Percentiles rank a stretch among this genome's conserved stretches.
Conservation (phyloP, 2,797 vertebrate species). For the Parotocinclus haroldoi region DNA sequence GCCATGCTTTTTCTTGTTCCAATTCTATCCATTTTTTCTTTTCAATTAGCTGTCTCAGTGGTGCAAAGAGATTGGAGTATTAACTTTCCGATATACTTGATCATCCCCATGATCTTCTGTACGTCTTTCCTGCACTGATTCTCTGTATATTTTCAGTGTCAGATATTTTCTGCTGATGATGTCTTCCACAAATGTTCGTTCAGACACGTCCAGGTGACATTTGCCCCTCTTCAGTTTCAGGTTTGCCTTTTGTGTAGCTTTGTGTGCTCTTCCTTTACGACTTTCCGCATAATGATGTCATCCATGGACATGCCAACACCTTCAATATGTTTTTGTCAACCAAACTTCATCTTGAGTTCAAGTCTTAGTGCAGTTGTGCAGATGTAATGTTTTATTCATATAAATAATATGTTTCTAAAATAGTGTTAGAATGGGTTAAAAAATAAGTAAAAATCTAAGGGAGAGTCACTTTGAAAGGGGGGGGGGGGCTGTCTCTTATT, state of each 20-base stretch:
- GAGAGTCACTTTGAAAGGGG: too few species aligned
- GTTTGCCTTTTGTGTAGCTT: conserved; percentile 10
- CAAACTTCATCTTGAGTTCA: too few species aligned
- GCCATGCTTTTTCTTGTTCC: conserved; percentile 20
- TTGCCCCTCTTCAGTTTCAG: conserved; percentile 26
- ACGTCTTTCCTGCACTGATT: conserved; percentile 8
- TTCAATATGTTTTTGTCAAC: conserved; percentile 17
- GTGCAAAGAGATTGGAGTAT: conserved; percentile 23
- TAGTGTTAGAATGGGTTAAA: too few species aligned
- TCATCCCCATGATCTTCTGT: conserved; percentile 20
- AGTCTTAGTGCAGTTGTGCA: too few species aligned
- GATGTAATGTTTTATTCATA: too few species aligned
- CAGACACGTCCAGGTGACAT: conserved; percentile 15
- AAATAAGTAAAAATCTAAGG: too few species aligned
- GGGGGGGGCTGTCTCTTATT: too few species aligned
- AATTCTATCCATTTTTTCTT: conserved; percentile 25
- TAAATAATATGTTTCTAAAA: too few species aligned
- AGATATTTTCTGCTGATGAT: conserved; percentile 24
- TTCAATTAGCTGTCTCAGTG: conserved; percentile 15
- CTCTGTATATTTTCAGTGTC: conserved; percentile 21
- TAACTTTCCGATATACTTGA: conserved; percentile 28
- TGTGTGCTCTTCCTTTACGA: conserved; percentile 12
- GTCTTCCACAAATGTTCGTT: conserved; percentile 18
- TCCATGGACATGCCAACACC: conserved; percentile 20
- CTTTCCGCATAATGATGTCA: conserved; percentile 14